Evolutionary conservation across 2,888 invertebrate genomes (phyloP).

Genomic region (Caenorhabditis afra): DNA sequence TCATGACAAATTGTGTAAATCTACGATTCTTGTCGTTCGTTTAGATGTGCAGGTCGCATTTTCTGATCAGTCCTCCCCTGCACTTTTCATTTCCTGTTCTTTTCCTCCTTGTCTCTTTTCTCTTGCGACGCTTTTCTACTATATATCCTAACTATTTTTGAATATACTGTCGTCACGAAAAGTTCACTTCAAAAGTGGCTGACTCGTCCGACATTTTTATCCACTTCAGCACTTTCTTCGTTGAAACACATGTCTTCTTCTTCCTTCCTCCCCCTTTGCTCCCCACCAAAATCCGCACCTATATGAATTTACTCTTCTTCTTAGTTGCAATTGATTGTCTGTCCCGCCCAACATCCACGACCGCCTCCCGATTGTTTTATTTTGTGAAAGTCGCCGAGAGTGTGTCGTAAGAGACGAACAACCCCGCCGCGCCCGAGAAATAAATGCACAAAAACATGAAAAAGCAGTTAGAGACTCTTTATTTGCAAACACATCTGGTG

Average conservation of each 20-base stretch:
- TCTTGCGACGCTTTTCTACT: conserved; percentile 27
- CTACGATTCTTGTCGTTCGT: conserved; percentile 38
- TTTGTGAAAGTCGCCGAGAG: conserved; percentile 28
- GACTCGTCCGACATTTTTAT: conserved; percentile 23
- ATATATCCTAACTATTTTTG: conserved; percentile 37
- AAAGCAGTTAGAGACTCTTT: background rate
- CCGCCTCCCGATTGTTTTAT: conserved; percentile 17
- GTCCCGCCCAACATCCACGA: background rate
- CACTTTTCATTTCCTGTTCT: background rate
- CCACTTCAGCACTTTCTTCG: conserved; percentile 17
- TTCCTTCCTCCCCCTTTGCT: conserved; percentile 9
- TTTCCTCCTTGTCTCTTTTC: conserved; percentile 7
- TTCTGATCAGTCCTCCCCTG: conserved; percentile 38
- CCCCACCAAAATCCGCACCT: conserved; percentile 10
- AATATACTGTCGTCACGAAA: conserved; percentile 28
- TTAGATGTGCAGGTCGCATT: conserved; percentile 56
- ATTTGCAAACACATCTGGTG: conserved; percentile 37
- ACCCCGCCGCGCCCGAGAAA: conserved; percentile 23
- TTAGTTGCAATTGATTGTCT: conserved; percentile 51
- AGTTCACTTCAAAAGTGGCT: conserved; percentile 33
- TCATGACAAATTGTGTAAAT: conserved; percentile 57
- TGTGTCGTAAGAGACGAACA: conserved; percentile 33
- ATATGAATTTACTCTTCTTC: conserved; percentile 50
- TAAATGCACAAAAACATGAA: conserved; percentile 32
- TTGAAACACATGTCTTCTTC: conserved; percentile 40